Percentiles rank a stretch among this genome's conserved stretches.
Evolutionary conservation across 2,113 vertebrate species (phyloP).

Genomic region (Mastomys coucha): DNA sequence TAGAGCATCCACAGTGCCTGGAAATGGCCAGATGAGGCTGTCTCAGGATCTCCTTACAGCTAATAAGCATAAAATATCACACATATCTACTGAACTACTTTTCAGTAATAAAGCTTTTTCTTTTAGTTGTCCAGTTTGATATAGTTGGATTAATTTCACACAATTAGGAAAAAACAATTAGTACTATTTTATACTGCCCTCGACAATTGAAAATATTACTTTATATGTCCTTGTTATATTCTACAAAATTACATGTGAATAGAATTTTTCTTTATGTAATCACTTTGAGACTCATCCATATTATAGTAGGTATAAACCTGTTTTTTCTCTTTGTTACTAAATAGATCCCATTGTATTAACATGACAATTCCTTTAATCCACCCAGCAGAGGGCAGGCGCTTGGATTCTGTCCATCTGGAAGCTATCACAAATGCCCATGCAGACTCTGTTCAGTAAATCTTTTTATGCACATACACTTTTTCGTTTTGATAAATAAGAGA

Average conservation of each 20-base stretch:
- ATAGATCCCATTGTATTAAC: neutral
- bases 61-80: neutral
- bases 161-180: neutral
- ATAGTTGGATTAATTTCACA: neutral
- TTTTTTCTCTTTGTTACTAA: neutral
- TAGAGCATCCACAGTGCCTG: fast-evolving
- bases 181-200: neutral
- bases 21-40: neutral
- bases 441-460: neutral
- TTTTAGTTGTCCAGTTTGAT: neutral
- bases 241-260: neutral
- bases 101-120: neutral
- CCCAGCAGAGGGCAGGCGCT: neutral
- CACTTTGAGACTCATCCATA: neutral
- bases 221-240: neutral
- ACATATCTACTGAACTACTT: neutral
- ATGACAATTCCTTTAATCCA: neutral
- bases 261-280: neutral
- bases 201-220: neutral
- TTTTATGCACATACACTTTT: neutral
- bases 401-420: neutral
- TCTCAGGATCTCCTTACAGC: neutral
- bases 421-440: neutral
- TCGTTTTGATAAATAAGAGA: neutral
- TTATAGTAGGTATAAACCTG: neutral